Percentiles rank a stretch among this genome's conserved stretches.
Evolutionary conservation across 2,113 vertebrate genomes (phyloP).

Genomic region (Onychorhynchus coronatus): DNA sequence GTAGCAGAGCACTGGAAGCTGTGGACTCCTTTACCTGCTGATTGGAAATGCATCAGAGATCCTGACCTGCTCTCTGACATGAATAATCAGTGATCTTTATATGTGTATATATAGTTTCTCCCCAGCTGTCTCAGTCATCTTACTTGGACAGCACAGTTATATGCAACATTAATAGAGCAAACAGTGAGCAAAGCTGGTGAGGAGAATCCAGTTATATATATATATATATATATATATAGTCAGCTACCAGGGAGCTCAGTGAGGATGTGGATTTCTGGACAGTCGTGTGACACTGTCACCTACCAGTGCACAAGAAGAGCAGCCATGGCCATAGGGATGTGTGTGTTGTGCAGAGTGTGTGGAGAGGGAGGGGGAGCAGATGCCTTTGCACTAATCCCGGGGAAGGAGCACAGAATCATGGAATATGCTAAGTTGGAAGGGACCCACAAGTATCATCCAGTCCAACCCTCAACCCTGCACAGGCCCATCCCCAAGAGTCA

Average conservation of each 20-base stretch:
- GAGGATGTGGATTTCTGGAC: neutral
- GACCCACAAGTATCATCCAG: neutral
- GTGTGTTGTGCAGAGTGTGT: neutral
- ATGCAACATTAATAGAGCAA: neutral
- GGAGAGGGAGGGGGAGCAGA: neutral
- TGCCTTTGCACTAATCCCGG: neutral
- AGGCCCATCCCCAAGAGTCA: neutral
- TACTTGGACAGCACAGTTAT: neutral
- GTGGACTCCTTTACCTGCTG: neutral
- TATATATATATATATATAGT: neutral
- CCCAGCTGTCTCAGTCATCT: neutral
- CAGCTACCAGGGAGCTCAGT: neutral
- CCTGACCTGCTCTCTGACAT: neutral
- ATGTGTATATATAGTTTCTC: neutral
- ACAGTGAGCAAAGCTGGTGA: neutral
- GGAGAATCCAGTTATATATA: neutral
- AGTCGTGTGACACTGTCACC: neutral
- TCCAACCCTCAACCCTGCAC: neutral
- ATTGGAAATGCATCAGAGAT: neutral
- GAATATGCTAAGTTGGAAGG: neutral
- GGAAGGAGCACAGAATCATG: neutral
- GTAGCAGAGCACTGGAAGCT: neutral
- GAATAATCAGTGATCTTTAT: neutral
- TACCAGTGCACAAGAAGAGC: neutral
- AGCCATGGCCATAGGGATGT: neutral